A percentile compares a stretch with the other conserved stretches of the same genome.
These are phyloP conservation scores for Clitarchus hookeri DNA, from an alignment of 2,888 invertebrate genomes.

Conservation along the genomic window DNA sequence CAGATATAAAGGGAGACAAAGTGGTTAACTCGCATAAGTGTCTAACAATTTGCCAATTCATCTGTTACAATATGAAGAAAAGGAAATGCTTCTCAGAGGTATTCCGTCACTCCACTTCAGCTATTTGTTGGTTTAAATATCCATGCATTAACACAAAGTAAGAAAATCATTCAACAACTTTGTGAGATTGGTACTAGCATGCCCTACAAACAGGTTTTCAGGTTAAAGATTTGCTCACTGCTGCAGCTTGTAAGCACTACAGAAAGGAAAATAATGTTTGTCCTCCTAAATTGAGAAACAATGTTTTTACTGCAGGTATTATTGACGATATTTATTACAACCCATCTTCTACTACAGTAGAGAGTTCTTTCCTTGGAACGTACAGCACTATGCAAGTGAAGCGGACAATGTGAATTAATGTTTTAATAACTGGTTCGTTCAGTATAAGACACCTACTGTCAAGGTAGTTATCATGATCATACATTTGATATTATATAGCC, in stretches of 20 bases:
- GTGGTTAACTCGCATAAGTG: not conserved
- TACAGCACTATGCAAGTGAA: conserved; percentile 12
- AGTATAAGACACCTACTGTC: not conserved
- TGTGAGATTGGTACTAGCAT: not conserved
- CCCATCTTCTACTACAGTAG: not conserved
- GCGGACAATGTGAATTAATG: not conserved
- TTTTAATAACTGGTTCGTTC: not conserved
- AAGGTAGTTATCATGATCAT: too few species aligned
- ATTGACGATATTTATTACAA: not conserved
- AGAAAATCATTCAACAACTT: not conserved
- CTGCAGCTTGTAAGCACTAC: not conserved
- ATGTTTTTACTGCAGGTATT: not conserved
- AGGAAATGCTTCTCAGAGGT: not conserved
- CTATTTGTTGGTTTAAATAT: not conserved
- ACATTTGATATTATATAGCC: not conserved
- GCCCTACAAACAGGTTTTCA: not conserved
- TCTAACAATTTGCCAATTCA: not conserved
- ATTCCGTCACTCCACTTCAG: not conserved
- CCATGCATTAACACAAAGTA: not conserved
- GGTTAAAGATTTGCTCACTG: not conserved
- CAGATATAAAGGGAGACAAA: not conserved
- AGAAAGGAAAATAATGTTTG: not conserved
- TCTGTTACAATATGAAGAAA: not conserved
- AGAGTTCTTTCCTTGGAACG: not conserved
- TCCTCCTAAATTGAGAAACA: not conserved